Evolutionary conservation across 2,888 invertebrate species (phyloP).

Genomic region (Polietes domitor): DNA sequence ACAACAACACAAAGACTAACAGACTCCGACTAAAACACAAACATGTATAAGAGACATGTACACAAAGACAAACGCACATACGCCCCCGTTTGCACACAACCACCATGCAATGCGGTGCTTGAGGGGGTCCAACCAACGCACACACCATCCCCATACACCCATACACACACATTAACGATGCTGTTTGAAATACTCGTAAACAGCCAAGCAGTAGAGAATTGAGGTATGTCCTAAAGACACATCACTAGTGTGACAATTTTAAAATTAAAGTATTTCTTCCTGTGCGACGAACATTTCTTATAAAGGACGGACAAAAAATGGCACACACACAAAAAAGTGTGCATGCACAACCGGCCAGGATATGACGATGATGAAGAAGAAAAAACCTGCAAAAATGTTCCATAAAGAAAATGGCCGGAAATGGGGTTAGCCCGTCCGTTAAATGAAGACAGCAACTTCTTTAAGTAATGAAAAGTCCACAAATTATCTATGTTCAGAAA

Average conservation of each 20-base stretch:
- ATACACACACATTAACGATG: slow-evolving; percentile 9
- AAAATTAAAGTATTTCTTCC: slow-evolving; percentile 29
- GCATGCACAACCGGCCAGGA: slow-evolving; percentile 2
- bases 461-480: neutral
- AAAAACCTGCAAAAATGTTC: neutral
- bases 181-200: slow-evolving; percentile 17
- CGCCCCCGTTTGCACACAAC: too few relatives aligned
- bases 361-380: too few relatives aligned
- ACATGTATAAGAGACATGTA: neutral
- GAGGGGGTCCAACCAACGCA: neutral
- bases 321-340: neutral
- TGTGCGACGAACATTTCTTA: neutral
- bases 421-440: neutral
- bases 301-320: too few relatives aligned
- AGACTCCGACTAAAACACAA: neutral
- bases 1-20: neutral
- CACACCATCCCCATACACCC: neutral
- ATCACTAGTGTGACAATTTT: slow-evolving; percentile 25
- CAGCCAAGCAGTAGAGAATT: neutral
- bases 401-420: neutral
- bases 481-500: too few relatives aligned
- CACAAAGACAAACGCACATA: slow-evolving; percentile 1
- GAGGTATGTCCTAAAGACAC: slow-evolving; percentile 24
- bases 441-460: neutral
- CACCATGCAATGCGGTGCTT: neutral